phyloP scores from a whole-genome alignment of 2,797 vertebrate genomes.

The Characodon lateralis region DNA sequence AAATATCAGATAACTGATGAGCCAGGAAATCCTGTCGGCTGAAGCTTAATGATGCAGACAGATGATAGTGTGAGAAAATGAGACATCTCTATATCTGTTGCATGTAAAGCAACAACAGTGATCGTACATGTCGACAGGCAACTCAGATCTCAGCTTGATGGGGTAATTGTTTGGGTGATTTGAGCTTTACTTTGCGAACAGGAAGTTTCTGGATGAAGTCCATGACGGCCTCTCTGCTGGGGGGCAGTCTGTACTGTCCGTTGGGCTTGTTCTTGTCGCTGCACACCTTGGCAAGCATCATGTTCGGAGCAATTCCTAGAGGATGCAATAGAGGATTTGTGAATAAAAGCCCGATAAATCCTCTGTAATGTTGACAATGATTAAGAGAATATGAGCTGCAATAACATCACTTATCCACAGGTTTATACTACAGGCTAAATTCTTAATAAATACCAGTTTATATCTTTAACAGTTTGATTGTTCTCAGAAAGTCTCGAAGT shows the following conservation, averaged over 20 bases:
- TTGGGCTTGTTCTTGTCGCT: slow-evolving; percentile 98
- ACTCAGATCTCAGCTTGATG: slow-evolving; percentile 4
- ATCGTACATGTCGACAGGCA: not conserved
- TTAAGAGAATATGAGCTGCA: not conserved
- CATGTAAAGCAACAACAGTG: not conserved
- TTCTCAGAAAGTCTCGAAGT: not conserved
- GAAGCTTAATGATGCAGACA: not conserved
- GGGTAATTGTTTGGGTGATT: slow-evolving; percentile 29
- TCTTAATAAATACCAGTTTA: not conserved
- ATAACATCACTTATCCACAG: too few species aligned
- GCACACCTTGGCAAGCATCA: slow-evolving; percentile 96
- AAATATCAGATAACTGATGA: not conserved
- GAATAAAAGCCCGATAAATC: slow-evolving; percentile 16
- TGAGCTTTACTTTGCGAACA: slow-evolving; percentile 90
- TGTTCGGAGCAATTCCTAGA: slow-evolving; percentile 96
- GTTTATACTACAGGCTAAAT: too few species aligned
- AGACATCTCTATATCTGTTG: not conserved
- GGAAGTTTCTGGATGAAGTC: slow-evolving; percentile 91
- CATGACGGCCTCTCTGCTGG: slow-evolving; percentile 86
- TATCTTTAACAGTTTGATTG: not conserved
- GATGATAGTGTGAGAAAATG: not conserved
- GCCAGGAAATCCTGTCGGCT: not conserved
- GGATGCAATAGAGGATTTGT: slow-evolving; percentile 26
- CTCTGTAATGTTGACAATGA: slow-evolving; percentile 12
- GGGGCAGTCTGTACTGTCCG: slow-evolving; percentile 88